A percentile compares a stretch with the other conserved stretches of the same genome.
Evolutionary conservation across 1,140 invertebrate genomes (phyloP).

Genomic region (Elysia chlorotica): DNA sequence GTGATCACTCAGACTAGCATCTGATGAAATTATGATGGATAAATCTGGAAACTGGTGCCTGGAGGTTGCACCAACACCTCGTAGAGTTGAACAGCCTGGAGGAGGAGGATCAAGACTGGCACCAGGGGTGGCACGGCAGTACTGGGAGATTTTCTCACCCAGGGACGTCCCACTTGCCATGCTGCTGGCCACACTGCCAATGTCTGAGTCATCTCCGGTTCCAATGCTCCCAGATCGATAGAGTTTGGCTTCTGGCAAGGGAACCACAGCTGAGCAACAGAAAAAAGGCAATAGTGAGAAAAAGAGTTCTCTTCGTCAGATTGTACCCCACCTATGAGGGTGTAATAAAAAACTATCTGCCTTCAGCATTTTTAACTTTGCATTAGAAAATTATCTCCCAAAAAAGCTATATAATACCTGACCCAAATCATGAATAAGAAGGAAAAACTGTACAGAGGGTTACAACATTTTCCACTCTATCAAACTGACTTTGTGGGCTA

Average conservation of each 20-base stretch:
- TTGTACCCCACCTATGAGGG: neutral
- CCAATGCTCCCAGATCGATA: neutral
- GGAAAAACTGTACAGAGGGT: too few relatives aligned
- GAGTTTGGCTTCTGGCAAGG: neutral
- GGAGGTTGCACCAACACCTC: too few relatives aligned
- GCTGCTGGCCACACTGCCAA: slow-evolving; percentile 14
- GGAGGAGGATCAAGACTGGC: neutral
- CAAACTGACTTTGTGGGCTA: too few relatives aligned
- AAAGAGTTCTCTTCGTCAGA: neutral
- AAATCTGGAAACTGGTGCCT: too few relatives aligned
- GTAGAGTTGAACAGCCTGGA: neutral
- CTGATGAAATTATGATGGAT: too few relatives aligned
- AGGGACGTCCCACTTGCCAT: slow-evolving; percentile 11
- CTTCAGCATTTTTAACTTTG: neutral
- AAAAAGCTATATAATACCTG: too few relatives aligned
- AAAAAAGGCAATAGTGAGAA: neutral
- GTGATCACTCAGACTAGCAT: too few relatives aligned
- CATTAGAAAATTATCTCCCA: neutral
- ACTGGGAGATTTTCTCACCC: slow-evolving; percentile 8
- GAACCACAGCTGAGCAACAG: neutral
- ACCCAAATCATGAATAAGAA: too few relatives aligned
- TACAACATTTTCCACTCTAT: too few relatives aligned
- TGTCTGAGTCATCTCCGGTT: slow-evolving; percentile 12
- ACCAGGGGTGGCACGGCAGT: slow-evolving; percentile 1
- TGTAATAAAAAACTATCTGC: neutral